A percentile compares a stretch with the other conserved stretches of the same genome.
phyloP scores from a whole-genome alignment of 2,888 invertebrate species.

The Caenorhabditis afra region DNA sequence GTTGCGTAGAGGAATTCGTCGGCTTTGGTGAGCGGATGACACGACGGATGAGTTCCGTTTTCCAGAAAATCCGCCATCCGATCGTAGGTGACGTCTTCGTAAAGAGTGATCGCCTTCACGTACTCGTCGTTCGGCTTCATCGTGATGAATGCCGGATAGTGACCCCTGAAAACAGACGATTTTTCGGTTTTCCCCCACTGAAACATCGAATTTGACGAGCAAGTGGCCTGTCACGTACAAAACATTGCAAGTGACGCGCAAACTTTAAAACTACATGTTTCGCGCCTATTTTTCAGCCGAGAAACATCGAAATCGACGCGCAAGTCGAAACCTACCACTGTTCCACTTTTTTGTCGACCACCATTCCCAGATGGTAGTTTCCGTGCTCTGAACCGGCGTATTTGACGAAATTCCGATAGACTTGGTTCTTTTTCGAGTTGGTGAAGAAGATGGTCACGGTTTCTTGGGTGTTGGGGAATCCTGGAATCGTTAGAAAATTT shows the following conservation, averaged over 20 bases:
- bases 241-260: conserved; percentile 1
- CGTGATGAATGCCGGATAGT: conserved; percentile 65
- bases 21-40: conserved; percentile 13
- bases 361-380: conserved; percentile 56
- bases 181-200: background rate
- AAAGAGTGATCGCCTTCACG: conserved; percentile 55
- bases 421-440: conserved; percentile 44
- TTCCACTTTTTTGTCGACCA: conserved; percentile 51
- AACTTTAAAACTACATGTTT: background rate
- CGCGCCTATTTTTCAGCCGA: background rate
- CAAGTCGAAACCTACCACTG: conserved; percentile 43
- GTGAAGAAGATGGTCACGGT: conserved; percentile 62
- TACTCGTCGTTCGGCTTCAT: conserved; percentile 63
- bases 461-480: conserved; percentile 44
- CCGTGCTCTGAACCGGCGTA: conserved; percentile 62
- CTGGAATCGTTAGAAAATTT: conserved; percentile 20
- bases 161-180: conserved; percentile 40
- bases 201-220: conserved; percentile 1
- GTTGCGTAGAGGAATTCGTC: conserved; percentile 10
- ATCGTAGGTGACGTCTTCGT: conserved; percentile 52
- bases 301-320: background rate
- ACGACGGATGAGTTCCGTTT: conserved; percentile 47
- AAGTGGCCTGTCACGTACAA: background rate
- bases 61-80: conserved; percentile 54
- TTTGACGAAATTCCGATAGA: conserved; percentile 57